These are phyloP conservation scores for Mixornis gularis DNA, from an alignment of 2,113 vertebrate genomes.

Conservation along the genomic window DNA sequence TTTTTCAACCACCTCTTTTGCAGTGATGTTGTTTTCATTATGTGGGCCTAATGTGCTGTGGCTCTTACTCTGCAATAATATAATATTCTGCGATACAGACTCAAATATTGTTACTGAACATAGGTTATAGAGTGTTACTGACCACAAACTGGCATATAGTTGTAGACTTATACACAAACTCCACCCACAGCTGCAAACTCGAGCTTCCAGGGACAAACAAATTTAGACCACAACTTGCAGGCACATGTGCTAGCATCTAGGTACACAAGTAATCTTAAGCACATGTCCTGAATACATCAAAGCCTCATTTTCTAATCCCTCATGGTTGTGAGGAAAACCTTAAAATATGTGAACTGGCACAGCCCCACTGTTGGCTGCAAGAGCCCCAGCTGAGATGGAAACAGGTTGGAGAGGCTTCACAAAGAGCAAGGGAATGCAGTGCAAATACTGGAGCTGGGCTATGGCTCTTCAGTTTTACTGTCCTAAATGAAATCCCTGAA, in stretches of 20 bases:
- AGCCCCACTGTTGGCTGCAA: neutral
- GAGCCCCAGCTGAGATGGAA: neutral
- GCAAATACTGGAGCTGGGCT: neutral
- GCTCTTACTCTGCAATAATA: neutral
- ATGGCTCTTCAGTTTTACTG: neutral
- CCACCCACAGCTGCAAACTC: neutral
- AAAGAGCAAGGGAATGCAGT: neutral
- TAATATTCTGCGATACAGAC: neutral
- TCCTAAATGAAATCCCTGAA: neutral
- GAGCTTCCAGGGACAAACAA: neutral
- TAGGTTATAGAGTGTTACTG: neutral
- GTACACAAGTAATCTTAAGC: constrained; percentile 19
- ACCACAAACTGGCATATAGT: neutral
- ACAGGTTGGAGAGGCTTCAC: neutral
- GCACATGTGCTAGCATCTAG: neutral
- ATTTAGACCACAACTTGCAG: constrained; percentile 8
- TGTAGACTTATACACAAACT: neutral
- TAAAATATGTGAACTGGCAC: neutral
- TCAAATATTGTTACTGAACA: neutral
- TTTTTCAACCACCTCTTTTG: neutral
- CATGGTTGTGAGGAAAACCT: neutral
- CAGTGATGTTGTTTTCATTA: neutral
- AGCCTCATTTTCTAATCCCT: constrained; percentile 22
- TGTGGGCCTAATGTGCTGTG: neutral
- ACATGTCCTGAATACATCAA: constrained; percentile 20